Base-by-base conservation (phyloP, 2,888 invertebrate species). In the Limnephilus marmoratus region DNA sequence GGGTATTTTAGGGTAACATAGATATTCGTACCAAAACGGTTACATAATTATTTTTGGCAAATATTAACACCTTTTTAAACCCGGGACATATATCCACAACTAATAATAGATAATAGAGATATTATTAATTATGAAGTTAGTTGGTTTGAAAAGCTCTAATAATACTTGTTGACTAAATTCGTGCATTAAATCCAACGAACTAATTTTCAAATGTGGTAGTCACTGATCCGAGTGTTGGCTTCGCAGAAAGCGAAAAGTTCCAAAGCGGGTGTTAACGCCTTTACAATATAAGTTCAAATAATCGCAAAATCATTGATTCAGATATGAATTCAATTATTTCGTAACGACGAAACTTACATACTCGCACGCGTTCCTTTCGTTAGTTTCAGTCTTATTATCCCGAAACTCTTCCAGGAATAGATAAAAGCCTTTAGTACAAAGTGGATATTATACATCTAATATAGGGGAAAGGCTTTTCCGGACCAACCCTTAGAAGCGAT, bases 361-460 rank as follows among this genome's bases (percentile, higher is more conserved):
- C 81, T 80, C 80, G 45, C 37, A n/a, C 15, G 37, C 86, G 86
- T 45, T 81, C 24, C 80, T 24, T 81, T 80, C 81, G 34, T 89
- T 89, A 89, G 88, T 89, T 89, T 37, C 34, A 81, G 34, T 81
- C 68, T 18, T 37, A 89, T 89, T 89, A 80, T 89, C 88, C 88
- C 88, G 5, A 89, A 89, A 81, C n/a, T 81, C 81, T 37, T 81
- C 88, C 81, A 80, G 81, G 12, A 80, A 80, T 89, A 89, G 88
- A 89, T 89, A 89, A 81, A 89, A 81, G 34, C 37, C 31, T 34
- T 68, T 85, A 68, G n/a, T 13, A 45, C 86, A 86, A 86, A 86
- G 45, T 45, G 86, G 83, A 24, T 24, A 83, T 83, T 83, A 24
- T 83, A 34, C 24, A 24, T 68, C 68, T 68, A 68, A 68, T 68